These are phyloP conservation scores for Volucella zonaria DNA, from an alignment of 2,888 invertebrate genomes.

Conservation along the genomic window DNA sequence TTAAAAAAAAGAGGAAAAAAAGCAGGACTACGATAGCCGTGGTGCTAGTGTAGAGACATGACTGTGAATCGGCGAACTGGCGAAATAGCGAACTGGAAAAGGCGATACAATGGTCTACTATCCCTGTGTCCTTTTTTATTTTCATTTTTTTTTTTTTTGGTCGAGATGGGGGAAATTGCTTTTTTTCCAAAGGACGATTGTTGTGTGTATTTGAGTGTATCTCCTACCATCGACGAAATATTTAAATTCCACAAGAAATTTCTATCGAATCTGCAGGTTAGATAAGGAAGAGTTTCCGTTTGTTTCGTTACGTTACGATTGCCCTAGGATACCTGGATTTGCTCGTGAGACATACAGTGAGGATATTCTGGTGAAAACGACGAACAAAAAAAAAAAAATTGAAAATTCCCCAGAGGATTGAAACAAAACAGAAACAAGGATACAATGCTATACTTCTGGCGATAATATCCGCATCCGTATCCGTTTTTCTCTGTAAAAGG, in stretches of 20 bases:
- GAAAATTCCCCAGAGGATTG: conserved; percentile 27
- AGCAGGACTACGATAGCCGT: background rate
- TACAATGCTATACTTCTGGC: conserved; percentile 53
- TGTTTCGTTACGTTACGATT: conserved; percentile 11
- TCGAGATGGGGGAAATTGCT: conserved; percentile 15
- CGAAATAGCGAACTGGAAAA: conserved; percentile 46
- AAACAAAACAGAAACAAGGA: conserved; percentile 48
- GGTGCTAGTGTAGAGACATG: conserved; percentile 5
- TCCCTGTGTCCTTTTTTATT: no score
- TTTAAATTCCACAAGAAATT: conserved; percentile 62
- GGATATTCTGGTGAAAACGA: background rate
- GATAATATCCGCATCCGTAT: conserved; percentile 18
- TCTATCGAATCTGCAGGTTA: conserved; percentile 65
- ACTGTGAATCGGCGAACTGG: conserved; percentile 15
- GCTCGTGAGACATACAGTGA: conserved; percentile 2
- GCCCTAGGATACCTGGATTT: conserved; percentile 20
- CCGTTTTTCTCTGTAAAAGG: conserved; percentile 15
- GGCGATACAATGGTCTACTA: conserved; percentile 41
- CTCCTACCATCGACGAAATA: conserved; percentile 50
- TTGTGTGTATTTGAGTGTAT: conserved; percentile 24
- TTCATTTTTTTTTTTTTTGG: conserved; percentile 35
- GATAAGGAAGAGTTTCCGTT: conserved; percentile 50
- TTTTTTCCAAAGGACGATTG: conserved; percentile 16
- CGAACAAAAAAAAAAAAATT: conserved; percentile 2
- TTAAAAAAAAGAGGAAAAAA: conserved; percentile 2